Percentiles rank a stretch among this genome's conserved stretches.
Evolutionary conservation across 2,888 invertebrate genomes (phyloP).

Genomic region (Allophyes oxyacanthae): DNA sequence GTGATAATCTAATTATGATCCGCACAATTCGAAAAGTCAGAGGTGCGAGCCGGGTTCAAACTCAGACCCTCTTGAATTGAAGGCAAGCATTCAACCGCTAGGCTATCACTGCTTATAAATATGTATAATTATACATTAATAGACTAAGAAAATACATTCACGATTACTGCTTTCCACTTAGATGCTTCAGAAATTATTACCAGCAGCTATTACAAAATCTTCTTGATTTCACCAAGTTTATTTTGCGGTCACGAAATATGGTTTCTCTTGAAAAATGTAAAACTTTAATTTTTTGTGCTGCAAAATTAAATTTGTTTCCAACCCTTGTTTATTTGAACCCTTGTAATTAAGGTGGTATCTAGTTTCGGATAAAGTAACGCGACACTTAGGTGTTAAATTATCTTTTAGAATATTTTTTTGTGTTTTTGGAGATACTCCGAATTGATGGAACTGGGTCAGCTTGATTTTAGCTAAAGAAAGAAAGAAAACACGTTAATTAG

Average conservation of each 20-base stretch:
- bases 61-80: too few relatives aligned
- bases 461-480: too few relatives aligned
- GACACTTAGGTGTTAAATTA: conserved; percentile 39
- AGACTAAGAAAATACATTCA: conserved; percentile 3
- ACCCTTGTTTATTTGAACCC: conserved; percentile 45
- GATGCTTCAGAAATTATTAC: conserved; percentile 40
- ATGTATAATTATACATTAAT: too few relatives aligned
- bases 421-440: too few relatives aligned
- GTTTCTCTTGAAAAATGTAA: conserved; percentile 1
- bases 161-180: conserved; percentile 4
- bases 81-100: too few relatives aligned
- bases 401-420: neutral
- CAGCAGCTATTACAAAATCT: conserved; percentile 34
- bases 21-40: too few relatives aligned
- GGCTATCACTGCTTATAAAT: too few relatives aligned
- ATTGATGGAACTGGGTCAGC: too few relatives aligned
- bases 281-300: conserved; percentile 3
- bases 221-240: conserved; percentile 11
- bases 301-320: conserved; percentile 31
- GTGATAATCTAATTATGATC: too few relatives aligned
- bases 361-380: conserved; percentile 46
- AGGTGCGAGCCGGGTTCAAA: too few relatives aligned
- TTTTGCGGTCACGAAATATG: conserved; percentile 22
- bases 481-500: too few relatives aligned
- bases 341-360: conserved; percentile 50